Conservation (phyloP, 2,797 vertebrate species). For the Lepus oiostolus region DNA sequence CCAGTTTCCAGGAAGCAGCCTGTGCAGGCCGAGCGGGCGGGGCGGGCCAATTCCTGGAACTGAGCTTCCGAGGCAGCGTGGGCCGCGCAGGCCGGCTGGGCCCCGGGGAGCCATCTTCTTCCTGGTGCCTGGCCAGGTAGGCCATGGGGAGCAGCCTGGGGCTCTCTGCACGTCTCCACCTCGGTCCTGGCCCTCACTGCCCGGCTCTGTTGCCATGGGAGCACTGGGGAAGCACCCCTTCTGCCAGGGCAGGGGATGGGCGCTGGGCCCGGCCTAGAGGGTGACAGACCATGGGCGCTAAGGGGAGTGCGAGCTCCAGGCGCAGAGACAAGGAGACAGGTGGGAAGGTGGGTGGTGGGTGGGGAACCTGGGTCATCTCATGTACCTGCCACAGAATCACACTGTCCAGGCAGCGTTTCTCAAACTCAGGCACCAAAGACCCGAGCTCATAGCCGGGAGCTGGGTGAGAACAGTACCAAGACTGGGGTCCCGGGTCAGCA, state of each 20-base stretch:
- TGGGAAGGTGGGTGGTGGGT: no score
- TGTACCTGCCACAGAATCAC: no score
- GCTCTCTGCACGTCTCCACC: background rate
- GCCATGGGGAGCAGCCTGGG: rapidly evolving
- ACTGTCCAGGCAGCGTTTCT: no score
- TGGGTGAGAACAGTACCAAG: no score
- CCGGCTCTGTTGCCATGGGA: rapidly evolving
- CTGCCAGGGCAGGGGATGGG: background rate
- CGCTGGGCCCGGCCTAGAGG: no score
- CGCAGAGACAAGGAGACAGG: background rate
- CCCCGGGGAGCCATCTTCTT: no score
- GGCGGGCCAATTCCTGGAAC: slow-evolving; percentile 22
- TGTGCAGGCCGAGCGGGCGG: background rate
- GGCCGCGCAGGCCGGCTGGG: background rate
- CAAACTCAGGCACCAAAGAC: no score
- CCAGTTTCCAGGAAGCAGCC: slow-evolving; percentile 64
- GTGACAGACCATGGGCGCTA: no score
- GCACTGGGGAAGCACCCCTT: background rate
- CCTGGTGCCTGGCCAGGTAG: background rate
- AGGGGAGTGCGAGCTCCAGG: background rate
- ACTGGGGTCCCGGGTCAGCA: no score
- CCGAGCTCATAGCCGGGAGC: no score
- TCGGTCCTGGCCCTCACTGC: background rate
- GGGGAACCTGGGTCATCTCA: no score
- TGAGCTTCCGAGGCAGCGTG: background rate